phyloP scores from a whole-genome alignment of 2,797 vertebrate species.

The Chaenodraco wilsoni region DNA sequence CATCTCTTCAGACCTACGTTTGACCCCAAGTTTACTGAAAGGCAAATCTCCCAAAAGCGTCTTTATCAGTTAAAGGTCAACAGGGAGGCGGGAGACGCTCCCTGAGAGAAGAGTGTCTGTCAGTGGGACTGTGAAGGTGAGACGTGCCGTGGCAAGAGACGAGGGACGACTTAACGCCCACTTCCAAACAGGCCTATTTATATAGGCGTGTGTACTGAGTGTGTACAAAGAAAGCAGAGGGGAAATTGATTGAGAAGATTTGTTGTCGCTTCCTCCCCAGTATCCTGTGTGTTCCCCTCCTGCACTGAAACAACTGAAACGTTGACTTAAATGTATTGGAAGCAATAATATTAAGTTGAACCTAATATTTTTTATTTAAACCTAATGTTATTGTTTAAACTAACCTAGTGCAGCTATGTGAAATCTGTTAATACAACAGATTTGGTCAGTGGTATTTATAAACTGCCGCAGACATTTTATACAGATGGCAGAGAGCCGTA shows the following conservation, averaged over 20 bases:
- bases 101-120: slow-evolving; percentile 25
- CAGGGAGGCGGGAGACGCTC: slow-evolving; percentile 5
- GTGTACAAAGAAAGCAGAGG: slow-evolving; percentile 15
- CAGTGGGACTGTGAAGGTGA: slow-evolving; percentile 49
- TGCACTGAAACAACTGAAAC: background rate
- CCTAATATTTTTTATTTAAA: too few relatives aligned
- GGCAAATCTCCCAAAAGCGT: background rate
- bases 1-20: background rate
- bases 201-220: background rate
- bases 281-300: slow-evolving; percentile 3
- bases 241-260: slow-evolving; percentile 35
- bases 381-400: too few relatives aligned
- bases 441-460: slow-evolving; percentile 76
- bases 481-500: slow-evolving; percentile 64
- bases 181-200: slow-evolving; percentile 25
- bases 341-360: too few relatives aligned
- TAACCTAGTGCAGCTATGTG: too few relatives aligned
- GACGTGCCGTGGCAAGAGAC: slow-evolving; percentile 43
- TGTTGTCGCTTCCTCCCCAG: background rate
- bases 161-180: slow-evolving; percentile 42
- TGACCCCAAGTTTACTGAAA: background rate
- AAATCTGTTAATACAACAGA: too few relatives aligned
- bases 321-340: too few relatives aligned
- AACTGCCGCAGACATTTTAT: slow-evolving; percentile 71
- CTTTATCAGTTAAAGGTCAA: slow-evolving; percentile 39